phyloP scores from a whole-genome alignment of 1,140 invertebrate genomes.

The Drosophila micromelanica region DNA sequence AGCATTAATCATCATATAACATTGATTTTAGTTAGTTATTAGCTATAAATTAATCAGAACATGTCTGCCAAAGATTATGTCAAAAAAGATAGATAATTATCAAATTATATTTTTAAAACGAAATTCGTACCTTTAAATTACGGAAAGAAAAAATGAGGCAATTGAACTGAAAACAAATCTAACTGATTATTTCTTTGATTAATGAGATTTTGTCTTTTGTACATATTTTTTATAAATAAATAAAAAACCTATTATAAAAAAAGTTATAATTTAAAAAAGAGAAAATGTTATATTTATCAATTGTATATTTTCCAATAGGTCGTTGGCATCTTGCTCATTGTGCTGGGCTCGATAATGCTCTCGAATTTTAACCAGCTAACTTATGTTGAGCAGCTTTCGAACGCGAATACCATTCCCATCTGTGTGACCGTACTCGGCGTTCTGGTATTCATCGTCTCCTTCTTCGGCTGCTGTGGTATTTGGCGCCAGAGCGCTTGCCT shows the following conservation, averaged over 20 bases:
- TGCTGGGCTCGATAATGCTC: constrained; percentile 86
- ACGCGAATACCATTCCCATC: constrained; percentile 86
- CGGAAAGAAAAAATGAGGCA: too few species aligned
- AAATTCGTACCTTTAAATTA: too few species aligned
- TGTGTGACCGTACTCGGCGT: constrained; percentile 89
- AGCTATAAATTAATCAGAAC: background rate
- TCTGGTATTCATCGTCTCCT: constrained; percentile 90
- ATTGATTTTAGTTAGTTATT: constrained; percentile 1
- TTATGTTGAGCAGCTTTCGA: constrained; percentile 82
- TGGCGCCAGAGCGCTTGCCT: constrained; percentile 92
- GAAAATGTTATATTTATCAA: too few species aligned
- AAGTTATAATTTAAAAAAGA: too few species aligned
- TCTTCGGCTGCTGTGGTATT: constrained; percentile 93
- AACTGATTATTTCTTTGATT: too few species aligned
- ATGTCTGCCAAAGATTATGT: too few species aligned
- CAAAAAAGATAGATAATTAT: too few species aligned
- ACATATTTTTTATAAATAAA: too few species aligned
- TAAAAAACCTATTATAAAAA: too few species aligned
- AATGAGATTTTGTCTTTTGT: too few species aligned
- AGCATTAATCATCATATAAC: background rate
- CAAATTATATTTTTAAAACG: too few species aligned
- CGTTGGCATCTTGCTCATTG: constrained; percentile 87
- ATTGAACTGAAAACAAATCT: too few species aligned
- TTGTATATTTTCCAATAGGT: constrained; percentile 84
- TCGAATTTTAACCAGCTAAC: constrained; percentile 84